These are phyloP conservation scores for Actinia tenebrosa DNA, from an alignment of 64 coral and sea anemone species.

Conservation along the genomic window DNA sequence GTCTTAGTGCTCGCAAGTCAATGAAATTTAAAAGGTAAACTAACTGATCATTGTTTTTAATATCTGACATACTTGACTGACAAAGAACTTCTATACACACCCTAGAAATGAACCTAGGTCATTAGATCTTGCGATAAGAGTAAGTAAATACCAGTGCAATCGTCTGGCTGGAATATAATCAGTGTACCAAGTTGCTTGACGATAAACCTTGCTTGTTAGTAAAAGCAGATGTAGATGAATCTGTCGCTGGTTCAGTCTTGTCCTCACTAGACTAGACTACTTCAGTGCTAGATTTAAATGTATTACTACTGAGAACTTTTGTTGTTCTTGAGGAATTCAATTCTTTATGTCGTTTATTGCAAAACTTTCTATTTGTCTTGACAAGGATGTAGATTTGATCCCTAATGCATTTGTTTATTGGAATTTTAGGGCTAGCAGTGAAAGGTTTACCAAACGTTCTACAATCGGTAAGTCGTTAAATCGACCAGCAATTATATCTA, in stretches of 20 bases:
- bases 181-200: neutral
- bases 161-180: neutral
- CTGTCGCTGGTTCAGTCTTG: neutral
- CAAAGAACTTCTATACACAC: neutral
- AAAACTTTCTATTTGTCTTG: neutral
- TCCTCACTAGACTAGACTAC: neutral
- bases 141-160: neutral
- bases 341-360: neutral
- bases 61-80: neutral
- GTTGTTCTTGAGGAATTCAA: neutral
- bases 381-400: neutral
- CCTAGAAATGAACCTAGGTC: neutral
- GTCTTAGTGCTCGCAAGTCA: constrained; percentile 79
- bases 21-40: constrained; percentile 89
- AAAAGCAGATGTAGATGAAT: neutral
- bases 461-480: constrained; percentile 71
- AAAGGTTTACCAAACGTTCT: constrained; percentile 82
- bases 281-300: neutral
- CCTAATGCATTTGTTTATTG: neutral
- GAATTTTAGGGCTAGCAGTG: constrained; percentile 68
- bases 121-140: neutral
- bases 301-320: neutral
- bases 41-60: neutral
- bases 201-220: neutral
- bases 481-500: no score